phyloP scores from a whole-genome alignment of 2,888 invertebrate genomes.

The Patella ulyssiponensis region DNA sequence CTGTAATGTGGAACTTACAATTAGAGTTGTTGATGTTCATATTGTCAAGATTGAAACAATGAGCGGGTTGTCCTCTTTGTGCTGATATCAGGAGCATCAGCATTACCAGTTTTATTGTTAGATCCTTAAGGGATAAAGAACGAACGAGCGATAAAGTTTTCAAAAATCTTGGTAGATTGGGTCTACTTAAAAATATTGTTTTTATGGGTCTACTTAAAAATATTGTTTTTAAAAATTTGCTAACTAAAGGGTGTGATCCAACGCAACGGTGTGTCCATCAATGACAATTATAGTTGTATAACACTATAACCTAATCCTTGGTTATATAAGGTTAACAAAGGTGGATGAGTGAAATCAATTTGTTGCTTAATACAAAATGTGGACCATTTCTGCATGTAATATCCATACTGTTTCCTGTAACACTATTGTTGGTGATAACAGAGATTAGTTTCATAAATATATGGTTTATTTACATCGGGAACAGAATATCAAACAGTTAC shows the following conservation, averaged over 20 bases:
- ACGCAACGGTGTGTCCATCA: not conserved
- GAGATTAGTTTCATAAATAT: no score
- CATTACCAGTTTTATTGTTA: no score
- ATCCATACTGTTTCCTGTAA: slow-evolving; percentile 29
- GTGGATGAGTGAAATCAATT: slow-evolving; percentile 33
- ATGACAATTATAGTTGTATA: slow-evolving; percentile 12
- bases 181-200: slow-evolving; percentile 32
- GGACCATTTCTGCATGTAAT: slow-evolving; percentile 30
- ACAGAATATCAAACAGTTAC: no score
- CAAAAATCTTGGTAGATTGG: slow-evolving; percentile 24
- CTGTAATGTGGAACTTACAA: not conserved
- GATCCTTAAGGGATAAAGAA: no score
- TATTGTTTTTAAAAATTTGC: slow-evolving; percentile 37
- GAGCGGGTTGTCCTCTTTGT: no score
- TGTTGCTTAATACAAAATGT: slow-evolving; percentile 29
- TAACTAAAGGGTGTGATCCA: slow-evolving; percentile 19
- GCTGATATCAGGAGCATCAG: no score
- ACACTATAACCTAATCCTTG: slow-evolving; percentile 29
- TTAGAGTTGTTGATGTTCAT: not conserved
- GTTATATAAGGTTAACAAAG: slow-evolving; percentile 26
- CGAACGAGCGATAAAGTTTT: no score
- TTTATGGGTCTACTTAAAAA: slow-evolving; percentile 36
- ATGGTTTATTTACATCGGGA: no score
- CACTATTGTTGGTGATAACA: no score
- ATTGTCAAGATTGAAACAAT: not conserved